Evolutionary conservation across 2,797 vertebrate species (phyloP), one percentile per base, ranked within the genome.

Genomic region (Tadarida brasiliensis): DNA sequence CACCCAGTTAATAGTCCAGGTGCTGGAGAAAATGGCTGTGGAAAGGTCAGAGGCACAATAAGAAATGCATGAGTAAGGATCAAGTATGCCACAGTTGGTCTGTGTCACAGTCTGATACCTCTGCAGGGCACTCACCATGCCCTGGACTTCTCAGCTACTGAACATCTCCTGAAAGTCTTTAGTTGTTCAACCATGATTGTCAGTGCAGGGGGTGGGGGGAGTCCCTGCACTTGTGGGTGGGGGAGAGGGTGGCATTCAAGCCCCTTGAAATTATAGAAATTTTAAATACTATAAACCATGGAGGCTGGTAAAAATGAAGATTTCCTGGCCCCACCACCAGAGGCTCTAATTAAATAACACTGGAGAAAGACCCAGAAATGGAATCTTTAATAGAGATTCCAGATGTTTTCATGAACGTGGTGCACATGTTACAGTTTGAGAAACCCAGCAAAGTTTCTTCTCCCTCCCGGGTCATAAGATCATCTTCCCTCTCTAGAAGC

Each of bases 31-130:
- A 77, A 81, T 68, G 82, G 49, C 87, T 92, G 63, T 16, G 70
- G 51, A 94, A 67, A 84, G 71, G 77, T 94, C 68, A 93, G 84
- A 54, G 11, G 20, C 65, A 78, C 26, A 77, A 7, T 44, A 88
- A 71, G 56, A 95, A 87, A 87, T 30, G 67, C 87, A 71, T 61
- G 81, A 83, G 24, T 33, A 71, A 86, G 70, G 11, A 51, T 8
- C 22, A 49, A 51, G 57, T 22, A 26, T 56, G 86, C 68, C 59
- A 26, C 14, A 17, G n/a, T 19, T 28, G 68, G 68, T 47, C 47
- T 39, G 24, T n/a, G 11, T 30, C 39, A 56, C n/a, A 54, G 80
- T 20, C 77, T 39, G 63, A 56, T 47, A 35, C 20, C 28, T 68
- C 11, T 54, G n/a, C 28, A 71, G n/a, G 67, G 85, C 19, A 47